These are phyloP conservation scores for Helogale parvula DNA, from an alignment of 2,113 vertebrate genomes.

Conservation along the genomic window DNA sequence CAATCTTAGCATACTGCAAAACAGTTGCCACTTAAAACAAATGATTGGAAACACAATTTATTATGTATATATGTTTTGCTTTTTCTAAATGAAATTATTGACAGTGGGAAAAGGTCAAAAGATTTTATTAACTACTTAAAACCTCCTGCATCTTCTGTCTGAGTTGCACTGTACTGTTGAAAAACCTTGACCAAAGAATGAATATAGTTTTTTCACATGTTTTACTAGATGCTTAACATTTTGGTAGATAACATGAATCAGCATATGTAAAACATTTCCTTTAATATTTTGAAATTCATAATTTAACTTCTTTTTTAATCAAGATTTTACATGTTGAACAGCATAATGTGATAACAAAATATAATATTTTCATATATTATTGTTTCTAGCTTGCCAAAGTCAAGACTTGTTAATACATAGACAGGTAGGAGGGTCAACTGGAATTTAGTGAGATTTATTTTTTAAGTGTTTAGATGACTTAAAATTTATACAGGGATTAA, in stretches of 20 bases:
- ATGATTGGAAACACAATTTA: background rate
- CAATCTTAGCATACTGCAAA: background rate
- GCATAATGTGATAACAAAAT: background rate
- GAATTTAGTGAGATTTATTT: background rate
- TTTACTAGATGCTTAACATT: background rate
- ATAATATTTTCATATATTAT: background rate
- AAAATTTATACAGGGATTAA: background rate
- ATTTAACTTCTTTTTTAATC: background rate
- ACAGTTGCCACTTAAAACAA: background rate
- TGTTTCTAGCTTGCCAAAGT: background rate
- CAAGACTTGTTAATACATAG: background rate
- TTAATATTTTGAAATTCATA: background rate
- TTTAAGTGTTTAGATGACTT: background rate
- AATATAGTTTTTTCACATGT: background rate
- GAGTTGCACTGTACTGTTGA: background rate
- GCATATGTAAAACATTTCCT: background rate
- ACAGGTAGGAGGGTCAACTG: fast-evolving
- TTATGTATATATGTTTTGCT: background rate
- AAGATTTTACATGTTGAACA: background rate
- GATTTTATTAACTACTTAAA: background rate
- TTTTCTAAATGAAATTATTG: background rate
- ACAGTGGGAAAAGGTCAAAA: background rate
- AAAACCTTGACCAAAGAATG: background rate
- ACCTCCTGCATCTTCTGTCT: background rate
- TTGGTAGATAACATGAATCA: background rate